Evolutionary conservation across 2,888 invertebrate species (phyloP), one percentile per base, ranked within the genome.

Genomic region (Oligia fasciuncula): DNA sequence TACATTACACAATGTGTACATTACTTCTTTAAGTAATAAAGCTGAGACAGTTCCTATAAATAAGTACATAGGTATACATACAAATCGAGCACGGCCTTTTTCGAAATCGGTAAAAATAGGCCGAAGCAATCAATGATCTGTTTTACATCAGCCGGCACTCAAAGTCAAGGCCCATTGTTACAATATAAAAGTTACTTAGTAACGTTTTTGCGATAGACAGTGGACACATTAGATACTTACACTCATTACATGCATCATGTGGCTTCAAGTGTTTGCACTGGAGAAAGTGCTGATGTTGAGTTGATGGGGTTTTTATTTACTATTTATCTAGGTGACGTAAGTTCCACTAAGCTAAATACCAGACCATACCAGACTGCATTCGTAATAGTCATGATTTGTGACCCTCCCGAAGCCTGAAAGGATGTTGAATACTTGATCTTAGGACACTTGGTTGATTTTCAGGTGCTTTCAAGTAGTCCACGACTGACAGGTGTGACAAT

Each of bases 61-160:
- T n/a, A n/a, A n/a, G n/a, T n/a, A n/a, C n/a, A n/a, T n/a, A n/a
- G n/a, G n/a, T n/a, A n/a, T n/a, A n/a, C n/a, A n/a, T n/a, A n/a
- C 17, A 23, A 67, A 62, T 51, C 1, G 17, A 8, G 35, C 19
- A 14, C 46, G 9, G 29, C 19, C 19, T 9, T 63, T 71, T 84
- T 43, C 17, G 14, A 71, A 84, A 67, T 49, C 35, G 0, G 17
- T 17, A 46, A 51, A 46, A 57, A n/a, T n/a, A 57, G 4, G 0
- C 49, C 8, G 1, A 35, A 35, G 86, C 43, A 83, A 83, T 72
- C 49, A 60, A 62, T 66, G 13, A 23, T 29, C n/a, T 8, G 14
- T 70, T 83, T 83, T 86, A 19, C 83, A 85, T 83, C 83, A 86
- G 86, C 86, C 83, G 40, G n/a, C 68, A 69, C 60, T 76, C 62